Conservation (phyloP, 2,797 vertebrate species). For the Ptychadena robeensis region DNA sequence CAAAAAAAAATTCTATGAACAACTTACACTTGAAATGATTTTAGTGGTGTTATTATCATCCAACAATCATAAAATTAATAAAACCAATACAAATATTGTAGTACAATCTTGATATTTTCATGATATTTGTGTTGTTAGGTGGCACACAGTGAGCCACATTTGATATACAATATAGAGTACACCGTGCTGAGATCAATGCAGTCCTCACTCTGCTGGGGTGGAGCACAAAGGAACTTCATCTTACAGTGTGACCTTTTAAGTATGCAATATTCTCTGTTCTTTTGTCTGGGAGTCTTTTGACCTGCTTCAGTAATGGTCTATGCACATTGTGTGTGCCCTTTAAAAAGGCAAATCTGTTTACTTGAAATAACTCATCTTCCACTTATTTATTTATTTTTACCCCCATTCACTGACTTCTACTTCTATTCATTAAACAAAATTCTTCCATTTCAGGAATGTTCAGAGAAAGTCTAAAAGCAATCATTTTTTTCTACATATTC, state of each 20-base stretch:
- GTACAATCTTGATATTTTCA: neutral
- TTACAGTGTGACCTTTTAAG: conserved; percentile 49
- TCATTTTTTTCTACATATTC: conserved; percentile 57
- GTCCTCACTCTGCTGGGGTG: conserved; percentile 39
- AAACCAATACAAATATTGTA: neutral
- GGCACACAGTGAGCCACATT: neutral
- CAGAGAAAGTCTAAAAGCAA: conserved; percentile 58
- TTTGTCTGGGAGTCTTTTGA: conserved; percentile 55
- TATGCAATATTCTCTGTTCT: conserved; percentile 56
- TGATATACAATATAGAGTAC: conserved; percentile 21
- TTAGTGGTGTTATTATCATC: neutral
- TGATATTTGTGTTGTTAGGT: neutral
- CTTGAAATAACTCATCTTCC: conserved; percentile 49
- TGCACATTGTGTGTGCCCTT: conserved; percentile 52
- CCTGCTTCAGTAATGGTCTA: conserved; percentile 40
- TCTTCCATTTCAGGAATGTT: conserved; percentile 56
- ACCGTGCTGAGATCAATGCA: conserved; percentile 51
- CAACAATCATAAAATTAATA: neutral
- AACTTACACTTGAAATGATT: too few relatives aligned
- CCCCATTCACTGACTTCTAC: conserved; percentile 46
- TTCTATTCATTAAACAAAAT: conserved; percentile 60
- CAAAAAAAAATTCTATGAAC: neutral
- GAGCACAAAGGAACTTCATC: conserved; percentile 38
- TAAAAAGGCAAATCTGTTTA: conserved; percentile 57
- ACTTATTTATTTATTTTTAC: conserved; percentile 29